A percentile compares a stretch with the other conserved stretches of the same genome.
phyloP scores from a whole-genome alignment of 2,797 vertebrate genomes.

The Phrynocephalus vlangalii region DNA sequence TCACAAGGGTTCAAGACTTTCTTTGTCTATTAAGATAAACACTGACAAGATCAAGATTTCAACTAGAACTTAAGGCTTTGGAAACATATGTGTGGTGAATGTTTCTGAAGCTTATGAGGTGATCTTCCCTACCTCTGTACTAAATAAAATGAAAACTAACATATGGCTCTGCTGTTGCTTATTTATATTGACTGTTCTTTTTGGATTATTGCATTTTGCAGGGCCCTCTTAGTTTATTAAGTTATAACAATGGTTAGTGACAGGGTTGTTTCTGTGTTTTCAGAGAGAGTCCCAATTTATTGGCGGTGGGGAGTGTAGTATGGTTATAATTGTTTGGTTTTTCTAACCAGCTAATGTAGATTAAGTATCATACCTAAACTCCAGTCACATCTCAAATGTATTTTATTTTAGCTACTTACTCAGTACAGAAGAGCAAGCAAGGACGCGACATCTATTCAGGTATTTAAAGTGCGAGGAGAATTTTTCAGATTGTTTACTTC shows the following conservation, averaged over 20 bases:
- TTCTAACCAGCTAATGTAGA: background rate
- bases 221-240: too few species aligned
- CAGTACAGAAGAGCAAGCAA: slow-evolving; percentile 94
- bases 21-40: background rate
- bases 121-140: background rate
- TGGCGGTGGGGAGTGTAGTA: too few species aligned
- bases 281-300: too few species aligned
- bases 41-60: background rate
- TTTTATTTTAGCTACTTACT: slow-evolving; percentile 89
- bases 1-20: background rate
- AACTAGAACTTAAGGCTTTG: background rate
- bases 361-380: background rate
- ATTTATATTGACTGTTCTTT: background rate
- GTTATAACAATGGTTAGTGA: too few species aligned
- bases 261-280: too few species aligned
- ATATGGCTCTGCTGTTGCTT: background rate
- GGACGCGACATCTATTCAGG: slow-evolving; percentile 94
- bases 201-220: too few species aligned
- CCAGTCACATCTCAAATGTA: slow-evolving; percentile 13
- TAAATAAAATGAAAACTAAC: background rate
- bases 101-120: background rate
- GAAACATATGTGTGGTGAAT: background rate
- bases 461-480: slow-evolving; percentile 53
- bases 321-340: too few species aligned
- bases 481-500: slow-evolving; percentile 17